Conservation (phyloP, 2,797 vertebrate species). For the Geotrypetes seraphini region DNA sequence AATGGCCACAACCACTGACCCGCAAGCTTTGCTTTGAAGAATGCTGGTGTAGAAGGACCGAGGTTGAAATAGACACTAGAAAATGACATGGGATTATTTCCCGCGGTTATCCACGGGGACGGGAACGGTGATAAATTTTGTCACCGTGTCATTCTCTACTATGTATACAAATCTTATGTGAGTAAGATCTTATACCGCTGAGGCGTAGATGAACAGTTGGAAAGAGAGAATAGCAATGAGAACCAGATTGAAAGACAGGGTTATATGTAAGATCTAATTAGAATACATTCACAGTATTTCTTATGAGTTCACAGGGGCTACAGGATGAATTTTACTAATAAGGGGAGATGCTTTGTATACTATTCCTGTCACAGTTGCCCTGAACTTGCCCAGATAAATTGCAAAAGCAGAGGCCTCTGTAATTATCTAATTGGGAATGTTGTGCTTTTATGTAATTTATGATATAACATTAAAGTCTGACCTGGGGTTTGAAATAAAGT, state of each 20-base stretch:
- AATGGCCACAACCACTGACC: too few relatives aligned
- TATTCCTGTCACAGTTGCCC: slow-evolving; percentile 48
- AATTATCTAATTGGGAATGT: slow-evolving; percentile 95
- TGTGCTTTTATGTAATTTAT: slow-evolving; percentile 87
- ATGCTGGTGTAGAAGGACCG: too few relatives aligned
- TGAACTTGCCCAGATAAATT: slow-evolving; percentile 63
- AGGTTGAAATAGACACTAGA: too few relatives aligned
- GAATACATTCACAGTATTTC: slow-evolving; percentile 36
- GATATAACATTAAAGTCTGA: slow-evolving; percentile 83
- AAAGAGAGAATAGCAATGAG: slow-evolving; percentile 3
- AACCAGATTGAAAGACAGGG: slow-evolving; percentile 13
- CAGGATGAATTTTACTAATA: slow-evolving; percentile 30
- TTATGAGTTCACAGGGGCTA: slow-evolving; percentile 16
- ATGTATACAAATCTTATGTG: too few relatives aligned
- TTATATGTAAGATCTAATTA: slow-evolving; percentile 32
- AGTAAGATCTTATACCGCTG: too few relatives aligned
- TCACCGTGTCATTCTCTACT: too few relatives aligned
- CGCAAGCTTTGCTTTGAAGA: too few relatives aligned
- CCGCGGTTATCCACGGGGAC: too few relatives aligned
- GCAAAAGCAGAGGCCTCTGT: slow-evolving; percentile 72
- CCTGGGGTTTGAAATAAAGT: slow-evolving; percentile 85
- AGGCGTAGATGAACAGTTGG: too few relatives aligned
- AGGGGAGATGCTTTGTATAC: slow-evolving; percentile 32
- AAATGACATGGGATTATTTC: too few relatives aligned
- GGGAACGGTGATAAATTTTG: too few relatives aligned